These are phyloP conservation scores for Anguilla anguilla DNA, from an alignment of 2,797 vertebrate genomes.

Conservation along the genomic window DNA sequence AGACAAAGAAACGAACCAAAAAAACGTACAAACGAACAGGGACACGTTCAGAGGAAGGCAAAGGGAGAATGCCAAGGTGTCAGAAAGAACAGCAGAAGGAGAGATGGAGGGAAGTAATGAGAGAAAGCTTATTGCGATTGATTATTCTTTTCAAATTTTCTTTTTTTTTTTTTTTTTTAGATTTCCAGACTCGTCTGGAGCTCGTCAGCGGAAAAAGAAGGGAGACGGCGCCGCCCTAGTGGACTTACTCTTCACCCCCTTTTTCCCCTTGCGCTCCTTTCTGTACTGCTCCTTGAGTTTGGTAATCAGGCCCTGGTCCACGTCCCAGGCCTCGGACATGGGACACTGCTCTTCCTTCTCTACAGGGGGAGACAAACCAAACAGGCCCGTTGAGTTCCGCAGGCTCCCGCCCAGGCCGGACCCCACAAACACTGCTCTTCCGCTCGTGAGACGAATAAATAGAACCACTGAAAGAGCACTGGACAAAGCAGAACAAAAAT, in stretches of 20 bases:
- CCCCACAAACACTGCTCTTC: background rate
- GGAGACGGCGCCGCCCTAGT: constrained; percentile 73
- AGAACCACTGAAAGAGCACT: background rate
- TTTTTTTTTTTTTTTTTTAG: constrained; percentile 40
- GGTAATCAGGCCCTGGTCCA: constrained; percentile 99
- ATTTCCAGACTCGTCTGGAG: constrained; percentile 51
- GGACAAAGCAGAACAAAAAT: background rate
- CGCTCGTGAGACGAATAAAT: background rate
- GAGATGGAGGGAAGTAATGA: constrained; percentile 59
- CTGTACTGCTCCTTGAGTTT: constrained; percentile 99
- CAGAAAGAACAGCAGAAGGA: constrained; percentile 73
- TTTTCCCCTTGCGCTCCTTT: constrained; percentile 99
- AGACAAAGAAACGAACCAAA: background rate
- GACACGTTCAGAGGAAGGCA: background rate
- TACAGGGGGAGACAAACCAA: constrained; percentile 90
- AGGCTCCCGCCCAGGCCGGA: background rate
- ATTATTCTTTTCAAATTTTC: constrained; percentile 46
- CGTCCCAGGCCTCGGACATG: constrained; percentile 97
- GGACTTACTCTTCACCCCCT: constrained; percentile 99
- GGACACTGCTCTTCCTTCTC: constrained; percentile 97
- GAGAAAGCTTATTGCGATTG: constrained; percentile 46
- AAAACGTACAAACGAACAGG: background rate
- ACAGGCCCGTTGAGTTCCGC: constrained; percentile 63
- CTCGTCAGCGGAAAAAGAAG: constrained; percentile 62
- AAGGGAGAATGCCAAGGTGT: constrained; percentile 62